Evolutionary conservation across 2,113 vertebrate species (phyloP).

Genomic region (Mustela lutreola): DNA sequence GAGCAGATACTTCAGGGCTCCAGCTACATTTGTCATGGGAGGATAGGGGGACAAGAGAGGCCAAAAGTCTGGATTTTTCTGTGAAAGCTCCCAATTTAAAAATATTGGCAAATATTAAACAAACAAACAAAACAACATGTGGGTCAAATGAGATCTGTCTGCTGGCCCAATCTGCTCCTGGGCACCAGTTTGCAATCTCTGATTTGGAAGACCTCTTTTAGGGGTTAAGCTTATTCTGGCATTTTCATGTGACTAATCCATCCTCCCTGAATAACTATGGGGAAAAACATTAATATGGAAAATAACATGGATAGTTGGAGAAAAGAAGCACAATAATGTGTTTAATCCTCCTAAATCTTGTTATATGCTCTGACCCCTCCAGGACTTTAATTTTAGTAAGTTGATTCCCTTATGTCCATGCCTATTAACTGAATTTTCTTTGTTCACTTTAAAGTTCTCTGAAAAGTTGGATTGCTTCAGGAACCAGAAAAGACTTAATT

Average conservation of each 20-base stretch:
- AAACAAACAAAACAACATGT: not conserved
- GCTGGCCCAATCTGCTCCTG: not conserved
- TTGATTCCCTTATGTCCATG: constrained; percentile 35
- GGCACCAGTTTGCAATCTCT: not conserved
- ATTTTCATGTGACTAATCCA: not conserved
- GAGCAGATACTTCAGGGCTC: not conserved
- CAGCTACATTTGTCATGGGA: not conserved
- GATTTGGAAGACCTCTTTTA: not conserved
- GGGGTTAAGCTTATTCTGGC: not conserved
- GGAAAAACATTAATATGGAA: constrained; percentile 48
- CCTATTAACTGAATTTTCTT: constrained; percentile 43
- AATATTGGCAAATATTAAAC: not conserved
- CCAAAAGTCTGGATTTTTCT: constrained; percentile 5
- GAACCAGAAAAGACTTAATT: constrained; percentile 51
- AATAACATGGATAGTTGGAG: constrained; percentile 45
- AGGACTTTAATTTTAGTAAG: constrained; percentile 47
- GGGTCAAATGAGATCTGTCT: not conserved
- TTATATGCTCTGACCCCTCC: constrained; percentile 15
- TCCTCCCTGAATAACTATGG: not conserved
- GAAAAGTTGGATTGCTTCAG: constrained; percentile 46
- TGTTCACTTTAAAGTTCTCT: constrained; percentile 56
- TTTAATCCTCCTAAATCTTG: constrained; percentile 11
- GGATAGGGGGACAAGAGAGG: not conserved
- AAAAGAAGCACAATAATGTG: not conserved
- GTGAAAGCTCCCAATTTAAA: not conserved